A percentile compares a stretch with the other conserved stretches of the same genome.
phyloP scores from a whole-genome alignment of 2,888 invertebrate genomes.

The Cryptus armator region DNA sequence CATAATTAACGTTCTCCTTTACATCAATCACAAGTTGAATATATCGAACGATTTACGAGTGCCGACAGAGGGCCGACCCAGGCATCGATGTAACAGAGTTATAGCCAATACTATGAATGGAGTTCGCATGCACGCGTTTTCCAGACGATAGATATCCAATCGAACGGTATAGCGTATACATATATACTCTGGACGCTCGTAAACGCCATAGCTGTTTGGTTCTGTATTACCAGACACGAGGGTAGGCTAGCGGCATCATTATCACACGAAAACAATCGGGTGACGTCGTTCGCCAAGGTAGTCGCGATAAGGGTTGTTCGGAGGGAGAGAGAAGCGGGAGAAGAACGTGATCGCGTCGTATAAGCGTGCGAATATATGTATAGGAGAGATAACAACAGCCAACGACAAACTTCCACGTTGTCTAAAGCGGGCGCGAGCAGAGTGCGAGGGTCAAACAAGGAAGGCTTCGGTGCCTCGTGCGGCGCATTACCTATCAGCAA shows the following conservation, averaged over 20 bases:
- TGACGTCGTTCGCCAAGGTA: slow-evolving; percentile 24
- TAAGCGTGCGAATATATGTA: slow-evolving; percentile 10
- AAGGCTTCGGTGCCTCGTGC: not conserved
- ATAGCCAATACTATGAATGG: not conserved
- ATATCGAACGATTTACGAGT: no score
- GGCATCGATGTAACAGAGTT: not conserved
- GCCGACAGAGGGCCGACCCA: not conserved
- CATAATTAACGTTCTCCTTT: no score
- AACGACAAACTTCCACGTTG: slow-evolving; percentile 16
- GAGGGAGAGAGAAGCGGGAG: not conserved
- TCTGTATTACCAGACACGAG: slow-evolving; percentile 7
- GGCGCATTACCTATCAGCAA: slow-evolving; percentile 11
- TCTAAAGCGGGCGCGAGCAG: slow-evolving; percentile 1
- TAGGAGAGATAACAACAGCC: not conserved
- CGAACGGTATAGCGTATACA: not conserved
- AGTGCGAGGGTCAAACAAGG: slow-evolving; percentile 6
- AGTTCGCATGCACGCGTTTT: not conserved
- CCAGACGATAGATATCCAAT: not conserved
- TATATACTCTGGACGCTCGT: not conserved
- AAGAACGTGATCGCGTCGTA: slow-evolving; percentile 36
- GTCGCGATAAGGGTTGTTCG: slow-evolving; percentile 51
- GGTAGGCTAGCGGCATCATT: slow-evolving; percentile 23
- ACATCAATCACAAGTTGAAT: no score
- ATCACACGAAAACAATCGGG: slow-evolving; percentile 52
- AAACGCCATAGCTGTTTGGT: not conserved